These are phyloP conservation scores for Drosophila villosipedis DNA, from an alignment of 2,888 invertebrate species.

Conservation along the genomic window DNA sequence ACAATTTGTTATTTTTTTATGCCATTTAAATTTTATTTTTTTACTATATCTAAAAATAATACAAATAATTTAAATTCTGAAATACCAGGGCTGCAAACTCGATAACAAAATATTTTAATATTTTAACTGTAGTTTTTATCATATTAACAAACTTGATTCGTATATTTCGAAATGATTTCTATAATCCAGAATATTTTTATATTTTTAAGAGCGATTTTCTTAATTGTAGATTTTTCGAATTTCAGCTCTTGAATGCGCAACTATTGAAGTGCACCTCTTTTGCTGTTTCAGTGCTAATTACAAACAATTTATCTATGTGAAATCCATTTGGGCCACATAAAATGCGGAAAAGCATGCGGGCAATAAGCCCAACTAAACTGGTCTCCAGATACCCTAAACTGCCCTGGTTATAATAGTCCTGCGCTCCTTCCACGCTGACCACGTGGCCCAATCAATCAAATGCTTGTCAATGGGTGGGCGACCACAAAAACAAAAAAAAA, in stretches of 20 bases:
- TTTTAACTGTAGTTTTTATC: too few species aligned
- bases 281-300: constrained; percentile 16
- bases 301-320: constrained; percentile 21
- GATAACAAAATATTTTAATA: too few species aligned
- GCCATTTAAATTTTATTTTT: too few species aligned
- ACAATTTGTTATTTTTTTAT: too few species aligned
- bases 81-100: too few species aligned
- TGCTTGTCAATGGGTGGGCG: constrained; percentile 36
- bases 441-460: constrained; percentile 55
- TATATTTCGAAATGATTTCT: too few species aligned
- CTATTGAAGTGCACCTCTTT: background rate
- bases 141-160: too few species aligned
- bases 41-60: too few species aligned
- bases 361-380: constrained; percentile 20
- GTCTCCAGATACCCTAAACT: constrained; percentile 18
- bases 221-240: background rate
- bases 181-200: too few species aligned
- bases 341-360: constrained; percentile 20
- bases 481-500: background rate
- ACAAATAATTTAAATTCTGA: too few species aligned
- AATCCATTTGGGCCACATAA: constrained; percentile 20
- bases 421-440: constrained; percentile 1
- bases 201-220: too few species aligned
- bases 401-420: constrained; percentile 1
- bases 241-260: background rate